A percentile compares a stretch with the other conserved stretches of the same genome.
Evolutionary conservation across 2,888 invertebrate genomes (phyloP).

Genomic region (Andricus curvator): DNA sequence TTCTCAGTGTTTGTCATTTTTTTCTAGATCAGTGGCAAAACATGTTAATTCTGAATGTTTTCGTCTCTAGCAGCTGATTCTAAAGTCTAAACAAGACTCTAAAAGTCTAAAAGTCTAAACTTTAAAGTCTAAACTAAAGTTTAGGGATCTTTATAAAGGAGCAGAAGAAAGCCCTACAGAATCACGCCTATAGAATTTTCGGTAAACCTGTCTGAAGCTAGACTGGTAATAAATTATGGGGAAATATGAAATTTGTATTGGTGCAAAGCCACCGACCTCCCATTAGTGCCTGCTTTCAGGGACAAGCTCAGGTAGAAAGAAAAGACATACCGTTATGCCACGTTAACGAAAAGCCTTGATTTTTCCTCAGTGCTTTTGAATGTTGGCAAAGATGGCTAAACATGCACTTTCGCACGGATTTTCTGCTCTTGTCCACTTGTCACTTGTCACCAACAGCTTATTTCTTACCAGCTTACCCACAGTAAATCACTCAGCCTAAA

Average conservation of each 20-base stretch:
- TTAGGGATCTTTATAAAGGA: too few species aligned
- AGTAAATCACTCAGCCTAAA: background rate
- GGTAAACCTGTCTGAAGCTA: background rate
- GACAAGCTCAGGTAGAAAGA: slow-evolving; percentile 37
- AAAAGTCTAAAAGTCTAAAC: too few species aligned
- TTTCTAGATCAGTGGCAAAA: too few species aligned
- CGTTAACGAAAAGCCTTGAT: slow-evolving; percentile 29
- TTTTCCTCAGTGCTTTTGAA: slow-evolving; percentile 24
- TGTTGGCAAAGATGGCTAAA: slow-evolving; percentile 13
- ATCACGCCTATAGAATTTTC: slow-evolving; percentile 5
- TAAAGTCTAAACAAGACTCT: too few species aligned
- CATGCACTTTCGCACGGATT: background rate
- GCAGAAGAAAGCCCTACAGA: background rate
- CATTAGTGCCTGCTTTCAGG: slow-evolving; percentile 15
- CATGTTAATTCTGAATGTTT: too few species aligned
- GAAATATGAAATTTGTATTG: slow-evolving; percentile 34
- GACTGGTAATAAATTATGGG: slow-evolving; percentile 30
- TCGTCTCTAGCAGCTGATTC: background rate
- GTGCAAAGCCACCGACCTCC: slow-evolving; percentile 26
- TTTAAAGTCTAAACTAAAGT: too few species aligned
- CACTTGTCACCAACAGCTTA: background rate
- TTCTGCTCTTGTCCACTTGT: background rate
- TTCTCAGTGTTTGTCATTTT: too few species aligned
- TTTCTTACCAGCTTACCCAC: background rate
- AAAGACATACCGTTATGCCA: slow-evolving; percentile 18